Evolutionary conservation across 2,888 invertebrate species (phyloP), one percentile per base, ranked within the genome.

Genomic region (Caenorhabditis becei): DNA sequence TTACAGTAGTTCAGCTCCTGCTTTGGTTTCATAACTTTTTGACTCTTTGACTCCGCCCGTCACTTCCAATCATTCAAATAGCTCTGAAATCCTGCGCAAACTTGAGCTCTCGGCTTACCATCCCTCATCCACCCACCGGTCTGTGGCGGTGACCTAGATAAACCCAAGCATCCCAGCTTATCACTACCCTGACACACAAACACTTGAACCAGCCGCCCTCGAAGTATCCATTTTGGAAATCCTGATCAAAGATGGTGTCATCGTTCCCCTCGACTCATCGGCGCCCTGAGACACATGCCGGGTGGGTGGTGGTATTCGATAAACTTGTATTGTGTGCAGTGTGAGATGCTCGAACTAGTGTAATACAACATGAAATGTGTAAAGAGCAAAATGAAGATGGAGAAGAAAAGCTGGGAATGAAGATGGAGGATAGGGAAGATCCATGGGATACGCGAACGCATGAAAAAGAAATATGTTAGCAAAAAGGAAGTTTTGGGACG

Each of bases 341-440:
- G 77, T 44, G 59, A 71, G 59, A 78, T 71, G 59, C 78, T 71
- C 71, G 47, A 77, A 74, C 58, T 69, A 65, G 80, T 80, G 80
- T 80, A 80, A 80, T 80, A 80, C 74, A 80, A 80, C 80, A 80
- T 80, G 80, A 80, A 80, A 80, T 80, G 80, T 80, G 80, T 80
- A 80, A 80, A 80, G 81, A 81, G 72, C 72, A 77, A 71, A 77
- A 77, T 75, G 81, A 81, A 80, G 71, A 75, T 66, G 80, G 70
- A 49, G 62, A 71, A 79, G 66, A 66, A 65, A 79, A 54, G 61
- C 66, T 66, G 61, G 78, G 72, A 71, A 79, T 67, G 78, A 80
- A 74, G 67, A 74, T 62, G 69, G 65, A 80, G 63, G 69, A 8
- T 28, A 51, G 69, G 41, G 56, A 26, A 58, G 51, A 78, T 66